Conservation (phyloP, 92 coral and sea anemone species). For the Siderastrea radians region DNA sequence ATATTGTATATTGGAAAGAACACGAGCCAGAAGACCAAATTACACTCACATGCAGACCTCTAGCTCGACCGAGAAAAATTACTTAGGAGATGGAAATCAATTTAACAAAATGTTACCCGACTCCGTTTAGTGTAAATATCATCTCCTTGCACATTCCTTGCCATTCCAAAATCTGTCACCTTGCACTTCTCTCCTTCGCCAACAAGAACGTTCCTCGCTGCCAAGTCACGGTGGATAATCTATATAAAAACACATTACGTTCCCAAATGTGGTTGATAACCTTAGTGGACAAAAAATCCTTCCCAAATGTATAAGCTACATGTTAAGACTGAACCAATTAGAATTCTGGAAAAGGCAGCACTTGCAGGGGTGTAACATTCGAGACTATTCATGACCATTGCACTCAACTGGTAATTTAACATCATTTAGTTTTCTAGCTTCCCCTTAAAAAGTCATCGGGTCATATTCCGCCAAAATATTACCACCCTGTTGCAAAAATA, state of each 20-base stretch:
- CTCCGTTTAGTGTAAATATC: conserved; percentile 34
- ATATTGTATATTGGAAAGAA: too few species aligned
- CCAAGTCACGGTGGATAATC: conserved; percentile 58
- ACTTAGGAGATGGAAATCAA: neutral
- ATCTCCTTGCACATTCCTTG: conserved; percentile 37
- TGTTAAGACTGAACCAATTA: too few species aligned
- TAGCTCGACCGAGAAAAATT: neutral
- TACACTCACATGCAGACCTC: neutral
- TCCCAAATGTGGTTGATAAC: neutral
- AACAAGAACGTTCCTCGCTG: conserved; percentile 60
- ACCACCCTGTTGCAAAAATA: too few species aligned
- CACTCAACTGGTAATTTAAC: too few species aligned
- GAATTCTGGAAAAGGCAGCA: too few species aligned
- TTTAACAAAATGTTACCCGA: conserved; percentile 4
- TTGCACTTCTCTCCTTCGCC: conserved; percentile 52
- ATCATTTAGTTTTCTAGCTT: too few species aligned
- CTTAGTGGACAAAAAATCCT: too few species aligned
- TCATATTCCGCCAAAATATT: too few species aligned
- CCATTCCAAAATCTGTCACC: conserved; percentile 60
- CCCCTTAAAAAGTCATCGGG: too few species aligned
- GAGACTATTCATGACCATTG: too few species aligned
- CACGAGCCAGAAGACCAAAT: neutral
- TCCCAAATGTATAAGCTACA: too few species aligned
- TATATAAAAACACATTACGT: neutral
- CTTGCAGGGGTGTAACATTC: too few species aligned